Evolutionary conservation across 2,888 invertebrate genomes (phyloP), one percentile per base, ranked within the genome.

Genomic region (Arctia plantaginis): DNA sequence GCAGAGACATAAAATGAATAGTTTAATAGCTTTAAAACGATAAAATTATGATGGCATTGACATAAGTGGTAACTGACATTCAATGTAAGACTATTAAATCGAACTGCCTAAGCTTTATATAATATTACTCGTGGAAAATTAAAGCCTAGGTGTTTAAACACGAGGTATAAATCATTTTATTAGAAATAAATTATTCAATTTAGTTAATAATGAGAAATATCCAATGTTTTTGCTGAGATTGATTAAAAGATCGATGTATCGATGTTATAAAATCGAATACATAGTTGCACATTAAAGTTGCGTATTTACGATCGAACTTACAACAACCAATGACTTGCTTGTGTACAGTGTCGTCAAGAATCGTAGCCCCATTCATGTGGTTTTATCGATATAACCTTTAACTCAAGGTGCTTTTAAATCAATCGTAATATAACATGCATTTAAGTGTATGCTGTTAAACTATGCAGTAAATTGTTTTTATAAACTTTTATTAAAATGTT

Each of bases 331-430:
- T 85, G 78, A 77, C 72, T 69, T 71, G 78, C 75, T 82, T 76
- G 72, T 70, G 71, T 75, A 78, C 83, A 85, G 82, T 85, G 81
- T 83, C 76, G 80, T 82, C 83, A 76, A 80, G 78, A 80, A 85
- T 82, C 76, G 77, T 78, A 81, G 72, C 65, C 77, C 78, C 77
- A 80, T 80, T 77, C 80, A 84, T 79, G 68, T 35, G 4, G 69
- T 81, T 86, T 86, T 87, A 89, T 88, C 81, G 86, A 85, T 85
- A 62, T 78, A 86, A 83, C 89, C 89, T 89, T 85, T 82, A 76
- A 75, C 77, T 82, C 84, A 86, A 85, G 86, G 86, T 79, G 75
- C 80, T 83, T 82, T 80, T 74, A 80, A 82, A 85, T 82, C 85
- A 84, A 87, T 87, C 80, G 79, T 82, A 73, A 64, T 59, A 66